Base-by-base conservation (phyloP, 2,797 vertebrate species). In the Agapornis canus region DNA sequence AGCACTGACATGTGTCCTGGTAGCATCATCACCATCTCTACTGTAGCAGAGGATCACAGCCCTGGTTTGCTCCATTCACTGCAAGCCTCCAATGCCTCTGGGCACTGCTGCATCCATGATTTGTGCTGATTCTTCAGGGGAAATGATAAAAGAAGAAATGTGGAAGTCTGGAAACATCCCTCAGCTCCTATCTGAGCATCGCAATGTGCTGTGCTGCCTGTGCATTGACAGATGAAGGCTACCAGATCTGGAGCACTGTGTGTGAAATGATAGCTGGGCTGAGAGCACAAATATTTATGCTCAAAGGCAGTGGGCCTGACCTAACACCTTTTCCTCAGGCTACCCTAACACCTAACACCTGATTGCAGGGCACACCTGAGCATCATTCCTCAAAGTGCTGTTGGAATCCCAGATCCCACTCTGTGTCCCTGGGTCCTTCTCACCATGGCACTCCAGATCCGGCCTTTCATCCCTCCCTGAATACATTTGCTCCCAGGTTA, bases 181-280 rank as follows among this genome's bases (percentile, higher is more conserved):
- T 63, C 11, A 0, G 37, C 86, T 84, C 39, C 43, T 42, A 14
- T 13, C 31, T 17, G 37, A 82, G 48, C 64, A 45, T 26, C 31
- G 56, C n/a, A 32, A 13, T 0, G 14, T 0, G 2, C 14, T 3
- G 0, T 10, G 35, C 45, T 6, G 23, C 40, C 40, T 16, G 32
- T 5, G 32, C 0, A 2, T 11, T 9, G 2, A 2, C 14, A 20
- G 42, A 25, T 42, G 52, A 56, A 71, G 54, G 64, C 48, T 47
- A 54, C 76, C 76, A 32, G 56, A 60, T 39, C 81, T n/a, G 1
- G 0, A 77, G 40, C 1, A 4, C n/a, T 17, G 14, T 69, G 75
- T 48, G 42, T 37, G 22, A 23, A 47, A 57, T 17, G 32, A 88
- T 27, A 43, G 22, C 61, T 52, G 47, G 11, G 35, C 31, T 42